These are phyloP conservation scores for Eleginops maclovinus DNA, from an alignment of 2,113 vertebrate species.

Conservation along the genomic window DNA sequence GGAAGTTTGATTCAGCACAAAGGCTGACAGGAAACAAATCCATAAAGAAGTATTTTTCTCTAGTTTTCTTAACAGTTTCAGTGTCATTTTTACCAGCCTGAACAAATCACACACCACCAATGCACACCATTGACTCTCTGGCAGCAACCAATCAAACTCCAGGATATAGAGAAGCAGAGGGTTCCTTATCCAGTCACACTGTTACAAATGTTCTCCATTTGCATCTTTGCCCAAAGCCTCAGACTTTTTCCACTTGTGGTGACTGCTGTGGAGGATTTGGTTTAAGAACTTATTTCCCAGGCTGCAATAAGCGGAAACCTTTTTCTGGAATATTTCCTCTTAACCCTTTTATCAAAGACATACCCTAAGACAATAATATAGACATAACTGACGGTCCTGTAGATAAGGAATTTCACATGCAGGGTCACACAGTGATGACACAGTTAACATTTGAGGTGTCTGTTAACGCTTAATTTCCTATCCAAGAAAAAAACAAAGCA, in stretches of 20 bases:
- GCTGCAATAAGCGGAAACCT: constrained; percentile 67
- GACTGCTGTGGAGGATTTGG: constrained; percentile 57
- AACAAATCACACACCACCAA: constrained; percentile 71
- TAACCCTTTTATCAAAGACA: constrained; percentile 70
- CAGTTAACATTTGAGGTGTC: neutral
- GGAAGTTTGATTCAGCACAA: constrained; percentile 44
- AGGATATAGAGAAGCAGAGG: constrained; percentile 24
- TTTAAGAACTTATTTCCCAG: constrained; percentile 78
- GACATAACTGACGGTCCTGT: constrained; percentile 5
- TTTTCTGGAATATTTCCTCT: constrained; percentile 73
- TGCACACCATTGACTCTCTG: constrained; percentile 36
- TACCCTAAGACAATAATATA: constrained; percentile 47
- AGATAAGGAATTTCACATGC: neutral
- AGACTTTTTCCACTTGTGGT: constrained; percentile 62
- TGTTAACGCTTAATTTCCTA: neutral
- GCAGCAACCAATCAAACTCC: constrained; percentile 58
- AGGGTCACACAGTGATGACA: no score
- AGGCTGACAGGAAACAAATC: constrained; percentile 64
- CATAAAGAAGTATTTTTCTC: constrained; percentile 28
- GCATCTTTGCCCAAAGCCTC: constrained; percentile 49
- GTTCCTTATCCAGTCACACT: constrained; percentile 51
- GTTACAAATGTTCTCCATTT: constrained; percentile 18
- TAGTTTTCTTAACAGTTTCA: constrained; percentile 47
- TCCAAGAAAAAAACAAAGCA: no score
- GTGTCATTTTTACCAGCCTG: constrained; percentile 62